A percentile compares a stretch with the other conserved stretches of the same genome.
Evolutionary conservation across 1,140 invertebrate species (phyloP).

Genomic region (Halictus rubicundus): DNA sequence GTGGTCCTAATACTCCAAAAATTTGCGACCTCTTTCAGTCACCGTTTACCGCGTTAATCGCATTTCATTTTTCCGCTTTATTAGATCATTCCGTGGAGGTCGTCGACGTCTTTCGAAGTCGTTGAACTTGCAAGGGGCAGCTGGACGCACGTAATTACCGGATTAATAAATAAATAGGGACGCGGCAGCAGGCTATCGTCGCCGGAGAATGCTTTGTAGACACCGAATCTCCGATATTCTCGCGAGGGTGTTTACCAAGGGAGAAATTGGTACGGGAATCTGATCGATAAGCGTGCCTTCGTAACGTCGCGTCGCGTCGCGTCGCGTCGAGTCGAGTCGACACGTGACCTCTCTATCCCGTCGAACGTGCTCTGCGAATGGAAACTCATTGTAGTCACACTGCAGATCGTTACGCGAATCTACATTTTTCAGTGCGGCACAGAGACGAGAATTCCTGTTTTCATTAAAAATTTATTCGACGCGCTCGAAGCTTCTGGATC

Average conservation of each 20-base stretch:
- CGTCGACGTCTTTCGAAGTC: no score
- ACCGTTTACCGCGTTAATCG: no score
- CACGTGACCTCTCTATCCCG: conserved; percentile 12
- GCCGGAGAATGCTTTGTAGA: not conserved
- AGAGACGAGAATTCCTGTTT: no score
- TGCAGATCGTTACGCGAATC: no score
- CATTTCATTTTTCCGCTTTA: no score
- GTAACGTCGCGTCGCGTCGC: not conserved
- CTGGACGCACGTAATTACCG: not conserved
- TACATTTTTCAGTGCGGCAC: no score
- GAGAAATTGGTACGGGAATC: conserved; percentile 14
- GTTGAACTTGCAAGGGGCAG: not conserved
- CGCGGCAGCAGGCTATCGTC: not conserved
- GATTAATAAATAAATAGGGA: not conserved
- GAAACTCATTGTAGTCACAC: conserved; percentile 4
- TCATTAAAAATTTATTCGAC: no score
- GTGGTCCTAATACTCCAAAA: no score
- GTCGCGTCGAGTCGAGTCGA: no score
- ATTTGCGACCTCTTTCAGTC: no score
- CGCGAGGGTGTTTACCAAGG: not conserved
- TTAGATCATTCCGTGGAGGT: not conserved
- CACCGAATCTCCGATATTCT: conserved; percentile 19
- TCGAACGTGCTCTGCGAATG: conserved; percentile 2
- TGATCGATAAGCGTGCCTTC: conserved; percentile 19
- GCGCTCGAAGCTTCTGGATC: no score